These are phyloP conservation scores for Hipposideros armiger DNA, from an alignment of 2,113 vertebrate species.

Conservation along the genomic window DNA sequence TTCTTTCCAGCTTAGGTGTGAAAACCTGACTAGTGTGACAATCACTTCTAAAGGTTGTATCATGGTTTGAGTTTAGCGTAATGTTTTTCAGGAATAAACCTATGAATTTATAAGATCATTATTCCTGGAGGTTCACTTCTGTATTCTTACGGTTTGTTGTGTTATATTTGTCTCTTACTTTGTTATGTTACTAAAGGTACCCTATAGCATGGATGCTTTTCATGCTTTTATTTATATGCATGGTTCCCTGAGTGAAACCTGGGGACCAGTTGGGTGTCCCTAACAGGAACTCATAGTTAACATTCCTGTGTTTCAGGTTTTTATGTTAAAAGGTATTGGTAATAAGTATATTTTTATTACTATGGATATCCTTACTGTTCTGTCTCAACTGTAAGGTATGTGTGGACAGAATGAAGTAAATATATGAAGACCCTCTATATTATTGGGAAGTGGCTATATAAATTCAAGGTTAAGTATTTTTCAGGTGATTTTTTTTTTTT, in stretches of 20 bases:
- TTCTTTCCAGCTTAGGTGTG: conserved; percentile 67
- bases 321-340: neutral
- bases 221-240: neutral
- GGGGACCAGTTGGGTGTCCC: neutral
- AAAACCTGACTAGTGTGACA: conserved; percentile 44
- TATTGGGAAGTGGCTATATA: neutral
- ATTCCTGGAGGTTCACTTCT: conserved; percentile 27
- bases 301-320: neutral
- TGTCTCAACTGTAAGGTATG: neutral
- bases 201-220: neutral
- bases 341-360: neutral
- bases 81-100: conserved; percentile 38
- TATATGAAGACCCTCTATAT: neutral
- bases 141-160: neutral
- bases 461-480: conserved; percentile 4
- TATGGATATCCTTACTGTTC: neutral
- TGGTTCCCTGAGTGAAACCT: neutral
- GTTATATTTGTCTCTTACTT: neutral
- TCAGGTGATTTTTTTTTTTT: neutral
- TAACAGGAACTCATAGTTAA: neutral
- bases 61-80: conserved; percentile 63
- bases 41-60: conserved; percentile 25
- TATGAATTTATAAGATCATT: neutral
- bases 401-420: neutral
- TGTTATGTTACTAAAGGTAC: neutral